These are phyloP conservation scores for Isurus oxyrinchus DNA, from an alignment of 2,113 vertebrate species.

Conservation along the genomic window DNA sequence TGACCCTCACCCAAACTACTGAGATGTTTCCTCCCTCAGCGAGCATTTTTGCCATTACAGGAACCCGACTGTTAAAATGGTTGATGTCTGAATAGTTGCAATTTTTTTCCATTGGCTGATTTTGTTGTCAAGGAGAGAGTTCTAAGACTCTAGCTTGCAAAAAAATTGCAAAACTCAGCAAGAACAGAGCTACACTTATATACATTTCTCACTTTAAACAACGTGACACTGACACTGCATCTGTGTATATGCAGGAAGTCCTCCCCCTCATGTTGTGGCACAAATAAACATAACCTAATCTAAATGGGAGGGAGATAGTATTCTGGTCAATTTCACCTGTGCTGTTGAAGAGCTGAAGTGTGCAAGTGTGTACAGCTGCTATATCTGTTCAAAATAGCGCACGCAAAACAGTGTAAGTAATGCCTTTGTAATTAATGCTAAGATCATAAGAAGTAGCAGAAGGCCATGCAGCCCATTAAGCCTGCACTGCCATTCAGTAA, in stretches of 20 bases:
- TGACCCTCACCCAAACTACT: too few species aligned
- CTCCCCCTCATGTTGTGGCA: not conserved
- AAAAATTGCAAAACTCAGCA: not conserved
- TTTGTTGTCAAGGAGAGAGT: too few species aligned
- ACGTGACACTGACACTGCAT: not conserved
- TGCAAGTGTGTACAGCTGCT: not conserved
- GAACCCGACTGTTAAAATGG: too few species aligned
- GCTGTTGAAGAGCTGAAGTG: not conserved
- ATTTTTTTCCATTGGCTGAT: too few species aligned
- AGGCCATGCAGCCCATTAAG: too few species aligned
- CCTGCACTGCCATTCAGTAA: not conserved
- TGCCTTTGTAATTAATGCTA: not conserved
- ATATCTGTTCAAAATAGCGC: not conserved
- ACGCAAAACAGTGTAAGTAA: not conserved
- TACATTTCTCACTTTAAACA: not conserved
- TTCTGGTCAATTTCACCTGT: not conserved
- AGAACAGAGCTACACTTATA: not conserved
- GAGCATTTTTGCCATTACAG: too few species aligned
- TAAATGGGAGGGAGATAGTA: not conserved
- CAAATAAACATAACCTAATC: not conserved
- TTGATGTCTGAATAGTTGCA: too few species aligned
- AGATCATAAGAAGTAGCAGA: not conserved
- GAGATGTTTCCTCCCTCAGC: too few species aligned
- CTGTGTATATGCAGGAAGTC: not conserved
- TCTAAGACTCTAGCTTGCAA: too few species aligned